Base-by-base conservation (phyloP, 2,888 invertebrate species). In the Agrochola litura region DNA sequence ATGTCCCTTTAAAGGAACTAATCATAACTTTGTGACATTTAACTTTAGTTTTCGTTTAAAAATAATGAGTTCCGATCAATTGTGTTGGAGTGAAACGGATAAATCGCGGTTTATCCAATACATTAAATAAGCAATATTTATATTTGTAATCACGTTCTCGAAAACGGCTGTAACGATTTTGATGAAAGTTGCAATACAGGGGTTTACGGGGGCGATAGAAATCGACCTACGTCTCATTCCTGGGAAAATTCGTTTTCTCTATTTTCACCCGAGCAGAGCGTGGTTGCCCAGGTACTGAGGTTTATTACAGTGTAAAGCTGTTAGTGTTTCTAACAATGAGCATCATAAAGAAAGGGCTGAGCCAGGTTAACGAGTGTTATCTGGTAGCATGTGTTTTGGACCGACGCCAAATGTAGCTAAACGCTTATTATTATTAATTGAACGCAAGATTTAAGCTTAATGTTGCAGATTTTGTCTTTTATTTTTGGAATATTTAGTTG, bases 301-400 rank as follows among this genome's bases (percentile, higher is more conserved):
- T 64, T 16, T 41, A 64, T 41, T 16, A 43, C 19, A 25, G 25
- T 10, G 16, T 10, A 43, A 43, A 3, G 19, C 6, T 65, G 0
- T 43, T 30, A 12, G 19, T 30, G 46, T 19, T 6, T 12, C 6
- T 5, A 37, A 60, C 86, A 89, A 89, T 89, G 88, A 88, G 82
- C 79, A 75, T 85, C 86, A 89, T 89, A 88, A 90, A 88, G 88
- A 88, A 90, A 86, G 86, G 86, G 90, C 89, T 89, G 58, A 67
- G 22, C 30, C 30, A 30, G 49, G 49, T 22, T 14, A 9, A 14
- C 30, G 19, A 52, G 22, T 30, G 12, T n/a, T 54, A 16, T 68
- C 37, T 37, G 16, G 49, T 30, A 30, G 73, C 81, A 69, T 41
- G 49, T 60, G 77, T 83, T 73, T 74, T 92, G 92, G 92, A 90